These are phyloP conservation scores for Onthophagus taurus DNA, from an alignment of 1,140 invertebrate genomes.

Conservation along the genomic window DNA sequence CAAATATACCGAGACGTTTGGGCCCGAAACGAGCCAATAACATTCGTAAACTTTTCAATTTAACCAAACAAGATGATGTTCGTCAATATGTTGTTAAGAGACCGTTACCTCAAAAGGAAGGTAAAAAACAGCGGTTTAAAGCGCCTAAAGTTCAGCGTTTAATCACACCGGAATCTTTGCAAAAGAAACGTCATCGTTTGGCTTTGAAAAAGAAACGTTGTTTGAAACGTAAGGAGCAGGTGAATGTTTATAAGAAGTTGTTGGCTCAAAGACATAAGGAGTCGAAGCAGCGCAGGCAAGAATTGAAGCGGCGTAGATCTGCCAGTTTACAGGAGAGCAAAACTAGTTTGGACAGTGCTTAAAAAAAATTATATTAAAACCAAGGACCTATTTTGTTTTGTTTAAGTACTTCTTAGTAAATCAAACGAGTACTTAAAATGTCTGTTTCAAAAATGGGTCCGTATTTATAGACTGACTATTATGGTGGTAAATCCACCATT, in stretches of 20 bases:
- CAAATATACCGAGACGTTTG: slow-evolving; percentile 55
- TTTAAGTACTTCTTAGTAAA: too few relatives aligned
- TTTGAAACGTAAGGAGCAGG: slow-evolving; percentile 59
- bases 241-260: slow-evolving; percentile 71
- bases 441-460: too few relatives aligned
- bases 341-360: slow-evolving; percentile 15
- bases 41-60: slow-evolving; percentile 66
- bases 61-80: slow-evolving; percentile 67
- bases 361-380: too few relatives aligned
- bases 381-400: too few relatives aligned
- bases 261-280: slow-evolving; percentile 74
- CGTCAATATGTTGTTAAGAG: slow-evolving; percentile 62
- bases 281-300: slow-evolving; percentile 14
- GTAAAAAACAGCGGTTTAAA: slow-evolving; percentile 45
- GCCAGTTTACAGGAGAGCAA: slow-evolving; percentile 17
- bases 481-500: too few relatives aligned
- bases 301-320: slow-evolving; percentile 19
- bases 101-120: slow-evolving; percentile 54
- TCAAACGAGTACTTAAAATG: too few relatives aligned
- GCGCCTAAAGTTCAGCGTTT: slow-evolving; percentile 69
- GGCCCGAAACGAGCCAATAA: slow-evolving; percentile 68
- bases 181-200: slow-evolving; percentile 65
- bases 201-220: slow-evolving; percentile 66
- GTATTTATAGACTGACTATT: too few relatives aligned
- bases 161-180: slow-evolving; percentile 57